phyloP scores from a whole-genome alignment of 2,888 invertebrate genomes.

The Sphaerophoria taeniata region DNA sequence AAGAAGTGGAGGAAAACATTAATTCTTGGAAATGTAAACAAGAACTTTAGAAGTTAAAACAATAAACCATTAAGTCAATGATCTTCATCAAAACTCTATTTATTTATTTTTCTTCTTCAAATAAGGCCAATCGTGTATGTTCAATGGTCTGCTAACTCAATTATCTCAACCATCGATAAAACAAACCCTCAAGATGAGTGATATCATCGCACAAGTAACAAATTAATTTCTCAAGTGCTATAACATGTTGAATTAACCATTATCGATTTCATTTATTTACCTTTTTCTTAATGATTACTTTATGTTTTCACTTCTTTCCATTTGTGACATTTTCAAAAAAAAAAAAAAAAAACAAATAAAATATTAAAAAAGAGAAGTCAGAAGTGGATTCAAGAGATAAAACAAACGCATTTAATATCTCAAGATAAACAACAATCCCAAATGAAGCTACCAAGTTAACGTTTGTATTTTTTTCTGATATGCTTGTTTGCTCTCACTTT shows the following conservation, averaged over 20 bases:
- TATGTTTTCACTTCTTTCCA: slow-evolving; percentile 24
- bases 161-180: neutral
- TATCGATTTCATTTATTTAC: slow-evolving; percentile 65
- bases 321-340: slow-evolving; percentile 42
- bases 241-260: slow-evolving; percentile 67
- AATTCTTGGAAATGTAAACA: neutral
- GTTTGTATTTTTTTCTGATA: neutral
- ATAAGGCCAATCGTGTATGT: slow-evolving; percentile 55
- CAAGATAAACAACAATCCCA: slow-evolving; percentile 17
- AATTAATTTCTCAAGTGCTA: slow-evolving; percentile 64
- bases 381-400: neutral
- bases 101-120: slow-evolving; percentile 39
- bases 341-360: neutral
- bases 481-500: slow-evolving; percentile 58
- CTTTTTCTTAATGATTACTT: slow-evolving; percentile 5
- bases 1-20: neutral
- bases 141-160: slow-evolving; percentile 2
- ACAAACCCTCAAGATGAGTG: slow-evolving; percentile 33
- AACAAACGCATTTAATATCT: slow-evolving; percentile 26
- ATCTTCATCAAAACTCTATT: slow-evolving; percentile 27
- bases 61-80: slow-evolving; percentile 30
- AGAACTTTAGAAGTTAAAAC: neutral
- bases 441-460: slow-evolving; percentile 9
- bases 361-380: neutral
- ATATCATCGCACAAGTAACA: slow-evolving; percentile 39